Percentiles rank a stretch among this genome's conserved stretches.
Conservation (phyloP, 2,113 vertebrate genomes). For the Corapipo altera region DNA sequence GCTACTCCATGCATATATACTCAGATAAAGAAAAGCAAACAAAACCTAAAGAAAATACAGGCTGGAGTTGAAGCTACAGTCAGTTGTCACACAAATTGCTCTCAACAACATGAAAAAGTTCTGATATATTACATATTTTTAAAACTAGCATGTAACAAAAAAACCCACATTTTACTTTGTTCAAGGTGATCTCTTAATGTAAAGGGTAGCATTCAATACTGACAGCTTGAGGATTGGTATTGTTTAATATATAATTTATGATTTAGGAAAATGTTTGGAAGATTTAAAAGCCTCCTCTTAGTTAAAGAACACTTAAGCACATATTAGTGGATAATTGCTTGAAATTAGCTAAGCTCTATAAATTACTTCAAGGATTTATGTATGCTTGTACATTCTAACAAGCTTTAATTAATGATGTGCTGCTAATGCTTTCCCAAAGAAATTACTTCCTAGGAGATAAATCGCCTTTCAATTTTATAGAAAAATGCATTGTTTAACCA, state of each 20-base stretch:
- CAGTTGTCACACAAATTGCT: background rate
- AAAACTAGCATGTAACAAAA: background rate
- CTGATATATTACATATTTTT: background rate
- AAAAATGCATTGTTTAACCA: conserved; percentile 69
- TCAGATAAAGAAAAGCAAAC: background rate
- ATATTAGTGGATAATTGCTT: conserved; percentile 81
- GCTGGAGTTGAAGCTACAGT: background rate
- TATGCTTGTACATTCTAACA: conserved; percentile 77
- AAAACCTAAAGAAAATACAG: background rate
- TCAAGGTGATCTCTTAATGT: background rate
- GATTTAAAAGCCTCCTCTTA: conserved; percentile 76
- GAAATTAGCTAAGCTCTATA: conserved; percentile 81
- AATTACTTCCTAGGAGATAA: conserved; percentile 78
- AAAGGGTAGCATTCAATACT: background rate
- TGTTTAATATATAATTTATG: conserved; percentile 68
- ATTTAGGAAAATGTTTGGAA: conserved; percentile 73
- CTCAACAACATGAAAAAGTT: background rate
- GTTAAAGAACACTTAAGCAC: conserved; percentile 80
- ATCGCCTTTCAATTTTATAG: conserved; percentile 74
- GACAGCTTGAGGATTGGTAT: conserved; percentile 40
- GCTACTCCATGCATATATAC: background rate
- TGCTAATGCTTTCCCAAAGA: conserved; percentile 78
- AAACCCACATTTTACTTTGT: background rate
- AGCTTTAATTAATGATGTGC: conserved; percentile 82
- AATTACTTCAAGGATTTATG: conserved; percentile 82